These are phyloP conservation scores for Procambarus virginalis DNA, from an alignment of 1,140 invertebrate genomes.

Conservation along the genomic window DNA sequence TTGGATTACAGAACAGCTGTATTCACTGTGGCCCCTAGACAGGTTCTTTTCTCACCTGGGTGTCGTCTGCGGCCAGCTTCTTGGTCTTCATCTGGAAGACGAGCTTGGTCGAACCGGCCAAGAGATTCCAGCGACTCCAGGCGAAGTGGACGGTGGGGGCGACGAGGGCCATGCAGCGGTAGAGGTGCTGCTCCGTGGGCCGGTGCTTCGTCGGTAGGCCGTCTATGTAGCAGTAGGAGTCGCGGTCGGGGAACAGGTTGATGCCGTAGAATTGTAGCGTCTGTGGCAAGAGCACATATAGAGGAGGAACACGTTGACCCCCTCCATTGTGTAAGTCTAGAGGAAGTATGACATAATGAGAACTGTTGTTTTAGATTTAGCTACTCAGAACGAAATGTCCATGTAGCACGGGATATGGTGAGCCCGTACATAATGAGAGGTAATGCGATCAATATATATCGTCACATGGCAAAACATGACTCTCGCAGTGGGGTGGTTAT, in stretches of 20 bases:
- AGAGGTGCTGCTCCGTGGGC: constrained; percentile 85
- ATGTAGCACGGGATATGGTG: too few species aligned
- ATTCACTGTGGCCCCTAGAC: too few species aligned
- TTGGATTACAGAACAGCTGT: too few species aligned
- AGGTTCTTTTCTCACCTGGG: constrained; percentile 19
- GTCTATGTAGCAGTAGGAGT: constrained; percentile 88
- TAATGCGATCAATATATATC: too few species aligned
- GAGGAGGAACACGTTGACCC: too few species aligned
- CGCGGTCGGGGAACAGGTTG: constrained; percentile 91
- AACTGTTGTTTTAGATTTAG: too few species aligned
- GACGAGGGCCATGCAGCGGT: constrained; percentile 86
- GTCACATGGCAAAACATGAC: too few species aligned
- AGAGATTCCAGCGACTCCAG: constrained; percentile 91
- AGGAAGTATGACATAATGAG: too few species aligned
- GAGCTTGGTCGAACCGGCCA: constrained; percentile 80
- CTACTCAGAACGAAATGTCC: too few species aligned
- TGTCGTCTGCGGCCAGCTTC: constrained; percentile 54
- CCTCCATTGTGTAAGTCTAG: too few species aligned
- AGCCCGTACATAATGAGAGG: too few species aligned
- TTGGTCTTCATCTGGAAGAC: constrained; percentile 81
- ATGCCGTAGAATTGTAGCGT: constrained; percentile 84
- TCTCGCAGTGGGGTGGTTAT: too few species aligned
- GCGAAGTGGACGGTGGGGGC: constrained; percentile 81
- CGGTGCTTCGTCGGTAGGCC: constrained; percentile 83
- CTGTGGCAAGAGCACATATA: constrained; percentile 73